These are phyloP conservation scores for Centropus bengalensis DNA, from an alignment of 2,113 vertebrate species.

Conservation along the genomic window DNA sequence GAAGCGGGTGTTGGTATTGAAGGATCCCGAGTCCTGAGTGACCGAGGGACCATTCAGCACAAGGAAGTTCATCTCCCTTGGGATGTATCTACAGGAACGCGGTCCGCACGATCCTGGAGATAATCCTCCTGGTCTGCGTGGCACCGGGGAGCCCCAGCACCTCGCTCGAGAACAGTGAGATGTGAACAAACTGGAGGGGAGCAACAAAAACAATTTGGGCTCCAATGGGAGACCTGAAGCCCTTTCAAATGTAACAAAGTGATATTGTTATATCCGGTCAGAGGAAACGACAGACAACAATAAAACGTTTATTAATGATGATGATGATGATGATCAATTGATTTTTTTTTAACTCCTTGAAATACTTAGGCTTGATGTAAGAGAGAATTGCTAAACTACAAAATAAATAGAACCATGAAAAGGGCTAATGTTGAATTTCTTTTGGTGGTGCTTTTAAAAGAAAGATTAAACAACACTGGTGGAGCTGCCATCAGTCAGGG, in stretches of 20 bases:
- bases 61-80: neutral
- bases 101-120: neutral
- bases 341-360: neutral
- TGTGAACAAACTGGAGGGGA: neutral
- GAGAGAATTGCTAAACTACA: neutral
- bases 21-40: neutral
- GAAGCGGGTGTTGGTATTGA: neutral
- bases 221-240: neutral
- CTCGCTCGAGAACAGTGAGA: neutral
- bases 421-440: neutral
- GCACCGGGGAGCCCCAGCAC: neutral
- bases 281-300: neutral
- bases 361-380: neutral
- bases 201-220: neutral
- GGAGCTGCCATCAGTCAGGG: neutral
- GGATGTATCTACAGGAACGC: neutral
- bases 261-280: neutral
- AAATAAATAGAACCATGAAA: neutral
- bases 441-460: neutral
- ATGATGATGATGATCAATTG: neutral
- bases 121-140: neutral
- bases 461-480: neutral
- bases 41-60: neutral
- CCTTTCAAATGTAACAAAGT: neutral
- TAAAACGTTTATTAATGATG: neutral